A percentile compares a stretch with the other conserved stretches of the same genome.
Conservation (phyloP, 2,113 vertebrate genomes). For the Lophotis ruficrista region DNA sequence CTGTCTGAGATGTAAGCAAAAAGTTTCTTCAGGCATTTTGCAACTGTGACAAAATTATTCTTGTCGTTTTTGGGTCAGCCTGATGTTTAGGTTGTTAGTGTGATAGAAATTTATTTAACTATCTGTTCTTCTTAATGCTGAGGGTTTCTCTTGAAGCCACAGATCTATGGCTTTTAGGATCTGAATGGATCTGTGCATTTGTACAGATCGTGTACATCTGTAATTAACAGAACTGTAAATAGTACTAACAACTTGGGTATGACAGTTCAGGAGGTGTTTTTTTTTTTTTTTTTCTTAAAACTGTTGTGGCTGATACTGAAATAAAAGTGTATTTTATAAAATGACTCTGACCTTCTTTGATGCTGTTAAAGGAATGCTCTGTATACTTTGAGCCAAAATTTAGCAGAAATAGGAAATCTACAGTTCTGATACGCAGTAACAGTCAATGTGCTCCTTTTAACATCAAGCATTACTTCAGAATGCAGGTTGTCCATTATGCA, state of each 20-base stretch:
- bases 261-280: background rate
- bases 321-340: background rate
- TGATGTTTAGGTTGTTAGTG: background rate
- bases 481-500: background rate
- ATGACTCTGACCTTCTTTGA: background rate
- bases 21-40: background rate
- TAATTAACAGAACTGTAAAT: background rate
- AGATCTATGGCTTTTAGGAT: background rate
- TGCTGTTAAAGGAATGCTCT: background rate
- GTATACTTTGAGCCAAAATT: background rate
- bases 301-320: background rate
- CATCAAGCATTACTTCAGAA: background rate
- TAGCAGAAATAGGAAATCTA: background rate
- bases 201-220: background rate
- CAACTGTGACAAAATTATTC: constrained; percentile 32
- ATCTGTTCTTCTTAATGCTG: background rate
- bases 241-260: background rate
- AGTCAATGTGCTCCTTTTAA: background rate
- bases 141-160: background rate
- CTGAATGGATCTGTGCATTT: background rate
- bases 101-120: background rate
- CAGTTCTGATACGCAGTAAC: too few species aligned
- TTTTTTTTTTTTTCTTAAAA: background rate
- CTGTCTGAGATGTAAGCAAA: background rate
- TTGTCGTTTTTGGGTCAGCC: constrained; percentile 53